A percentile compares a stretch with the other conserved stretches of the same genome.
Evolutionary conservation across 2,113 vertebrate genomes (phyloP).

Genomic region (Chunga burmeisteri): DNA sequence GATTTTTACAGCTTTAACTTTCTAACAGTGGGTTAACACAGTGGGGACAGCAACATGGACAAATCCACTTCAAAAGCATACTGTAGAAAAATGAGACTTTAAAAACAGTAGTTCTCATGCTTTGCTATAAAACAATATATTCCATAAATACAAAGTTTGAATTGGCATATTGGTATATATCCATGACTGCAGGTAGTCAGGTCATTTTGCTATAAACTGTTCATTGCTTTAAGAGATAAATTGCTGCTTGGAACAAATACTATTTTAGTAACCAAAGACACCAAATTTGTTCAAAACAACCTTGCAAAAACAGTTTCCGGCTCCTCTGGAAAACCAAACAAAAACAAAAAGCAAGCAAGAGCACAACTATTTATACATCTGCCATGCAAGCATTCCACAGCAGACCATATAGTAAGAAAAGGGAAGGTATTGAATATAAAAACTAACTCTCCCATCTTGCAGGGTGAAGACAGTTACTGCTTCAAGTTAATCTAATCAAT

Average conservation of each 20-base stretch:
- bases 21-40: background rate
- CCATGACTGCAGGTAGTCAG: background rate
- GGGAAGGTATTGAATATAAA: background rate
- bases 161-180: background rate
- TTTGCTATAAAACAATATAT: background rate
- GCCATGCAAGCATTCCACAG: background rate
- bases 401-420: background rate
- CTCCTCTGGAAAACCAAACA: background rate
- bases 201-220: background rate
- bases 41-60: background rate
- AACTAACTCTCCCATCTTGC: background rate
- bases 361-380: constrained; percentile 4
- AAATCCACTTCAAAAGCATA: background rate
- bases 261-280: constrained; percentile 14
- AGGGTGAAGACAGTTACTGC: background rate
- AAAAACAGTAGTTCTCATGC: background rate
- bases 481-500: background rate
- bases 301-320: constrained; percentile 17
- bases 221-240: background rate
- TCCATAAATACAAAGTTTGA: background rate
- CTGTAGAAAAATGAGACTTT: background rate
- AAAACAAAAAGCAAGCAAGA: background rate
- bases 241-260: background rate
- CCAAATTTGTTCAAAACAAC: background rate
- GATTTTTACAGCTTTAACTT: background rate